These are phyloP conservation scores for Lemur catta DNA, from an alignment of 2,797 vertebrate species.

Conservation along the genomic window DNA sequence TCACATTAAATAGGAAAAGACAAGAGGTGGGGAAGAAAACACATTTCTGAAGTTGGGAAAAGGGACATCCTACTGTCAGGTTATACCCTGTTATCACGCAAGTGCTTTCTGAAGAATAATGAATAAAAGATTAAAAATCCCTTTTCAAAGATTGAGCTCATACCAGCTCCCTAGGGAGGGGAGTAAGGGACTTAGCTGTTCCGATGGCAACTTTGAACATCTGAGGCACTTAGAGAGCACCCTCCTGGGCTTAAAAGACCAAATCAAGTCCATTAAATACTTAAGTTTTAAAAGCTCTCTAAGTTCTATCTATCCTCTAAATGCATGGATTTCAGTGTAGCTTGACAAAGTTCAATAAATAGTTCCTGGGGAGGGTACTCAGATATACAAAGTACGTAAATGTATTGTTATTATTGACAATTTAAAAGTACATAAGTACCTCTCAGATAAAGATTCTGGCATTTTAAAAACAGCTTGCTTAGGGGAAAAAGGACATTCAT, in stretches of 20 bases:
- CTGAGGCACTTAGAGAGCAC: constrained; percentile 42
- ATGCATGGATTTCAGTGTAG: constrained; percentile 36
- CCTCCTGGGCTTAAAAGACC: constrained; percentile 51
- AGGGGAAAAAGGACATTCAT: neutral
- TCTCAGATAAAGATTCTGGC: constrained; percentile 51
- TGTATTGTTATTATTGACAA: constrained; percentile 52
- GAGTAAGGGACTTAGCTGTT: constrained; percentile 16
- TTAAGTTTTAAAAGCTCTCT: constrained; percentile 56
- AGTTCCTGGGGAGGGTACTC: constrained; percentile 5
- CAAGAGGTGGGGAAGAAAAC: neutral
- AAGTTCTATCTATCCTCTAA: constrained; percentile 42
- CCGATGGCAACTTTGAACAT: constrained; percentile 46
- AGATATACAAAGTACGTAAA: constrained; percentile 40
- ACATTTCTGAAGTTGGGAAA: constrained; percentile 31
- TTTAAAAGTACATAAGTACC: constrained; percentile 52
- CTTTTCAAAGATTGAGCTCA: constrained; percentile 52
- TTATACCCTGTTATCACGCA: constrained; percentile 28
- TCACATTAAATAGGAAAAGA: neutral
- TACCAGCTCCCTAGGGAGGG: neutral
- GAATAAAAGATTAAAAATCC: constrained; percentile 50
- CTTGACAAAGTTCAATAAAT: constrained; percentile 58
- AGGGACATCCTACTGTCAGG: constrained; percentile 10
- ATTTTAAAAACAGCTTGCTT: constrained; percentile 59
- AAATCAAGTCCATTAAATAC: constrained; percentile 72
- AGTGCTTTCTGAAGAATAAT: constrained; percentile 46